A percentile compares a stretch with the other conserved stretches of the same genome.
Evolutionary conservation across 2,113 vertebrate species (phyloP).

Genomic region (Okapia johnstoni): DNA sequence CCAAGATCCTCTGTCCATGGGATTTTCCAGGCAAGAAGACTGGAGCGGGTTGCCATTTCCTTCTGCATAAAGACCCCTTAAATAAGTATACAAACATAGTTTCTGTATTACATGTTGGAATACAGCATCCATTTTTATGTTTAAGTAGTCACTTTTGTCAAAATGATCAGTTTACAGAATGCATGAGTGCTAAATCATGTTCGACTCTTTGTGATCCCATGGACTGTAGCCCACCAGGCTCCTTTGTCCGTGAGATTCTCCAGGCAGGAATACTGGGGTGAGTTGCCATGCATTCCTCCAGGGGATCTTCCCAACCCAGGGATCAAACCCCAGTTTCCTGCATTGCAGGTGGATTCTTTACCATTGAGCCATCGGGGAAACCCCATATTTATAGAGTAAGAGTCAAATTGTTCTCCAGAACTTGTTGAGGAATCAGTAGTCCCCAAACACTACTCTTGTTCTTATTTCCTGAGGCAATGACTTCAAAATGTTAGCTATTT

Average conservation of each 20-base stretch:
- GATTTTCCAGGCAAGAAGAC: neutral
- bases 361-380: neutral
- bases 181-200: neutral
- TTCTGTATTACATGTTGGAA: neutral
- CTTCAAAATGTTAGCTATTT: neutral
- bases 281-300: fast-evolving
- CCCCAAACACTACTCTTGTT: neutral
- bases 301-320: neutral
- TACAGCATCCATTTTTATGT: neutral
- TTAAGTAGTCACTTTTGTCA: neutral
- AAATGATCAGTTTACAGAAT: neutral
- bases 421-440: neutral
- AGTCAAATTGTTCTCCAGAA: neutral
- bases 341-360: neutral
- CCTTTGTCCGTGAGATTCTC: neutral
- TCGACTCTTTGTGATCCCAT: neutral
- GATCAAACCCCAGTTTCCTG: neutral
- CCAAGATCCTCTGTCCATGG: neutral
- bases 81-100: neutral
- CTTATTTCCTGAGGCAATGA: neutral
- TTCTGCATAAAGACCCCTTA: neutral
- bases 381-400: neutral
- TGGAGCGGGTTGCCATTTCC: neutral
- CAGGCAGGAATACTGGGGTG: neutral
- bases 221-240: neutral